Evolutionary conservation across 2,888 invertebrate genomes (phyloP).

Genomic region (Proisotoma minuta): DNA sequence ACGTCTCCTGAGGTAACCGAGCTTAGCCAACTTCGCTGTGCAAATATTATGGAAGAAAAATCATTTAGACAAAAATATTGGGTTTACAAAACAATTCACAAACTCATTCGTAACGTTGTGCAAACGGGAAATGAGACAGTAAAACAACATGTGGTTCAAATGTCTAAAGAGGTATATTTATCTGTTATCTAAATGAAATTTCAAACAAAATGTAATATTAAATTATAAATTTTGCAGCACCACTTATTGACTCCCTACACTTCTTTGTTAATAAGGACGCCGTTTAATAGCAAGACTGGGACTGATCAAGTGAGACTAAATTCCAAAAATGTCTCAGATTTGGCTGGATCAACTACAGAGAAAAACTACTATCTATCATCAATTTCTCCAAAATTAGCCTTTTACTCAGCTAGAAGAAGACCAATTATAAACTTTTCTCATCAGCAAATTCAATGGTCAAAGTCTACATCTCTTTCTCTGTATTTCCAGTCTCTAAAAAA

Average conservation of each 20-base stretch:
- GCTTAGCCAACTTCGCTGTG: constrained; percentile 35
- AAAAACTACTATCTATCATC: too few species aligned
- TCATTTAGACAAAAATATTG: constrained; percentile 49
- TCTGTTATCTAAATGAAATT: not conserved
- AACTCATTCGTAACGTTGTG: constrained; percentile 37
- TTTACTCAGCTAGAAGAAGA: too few species aligned
- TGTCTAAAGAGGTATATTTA: not conserved
- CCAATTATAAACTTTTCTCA: too few species aligned
- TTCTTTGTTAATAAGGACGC: not conserved
- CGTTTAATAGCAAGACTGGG: not conserved
- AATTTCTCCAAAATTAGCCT: too few species aligned
- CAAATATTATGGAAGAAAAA: constrained; percentile 49
- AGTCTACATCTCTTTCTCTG: not conserved
- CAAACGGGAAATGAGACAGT: not conserved
- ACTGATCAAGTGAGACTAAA: too few species aligned
- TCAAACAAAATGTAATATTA: not conserved
- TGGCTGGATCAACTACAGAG: too few species aligned
- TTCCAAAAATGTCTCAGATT: too few species aligned
- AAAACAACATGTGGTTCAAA: not conserved
- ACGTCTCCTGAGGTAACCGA: not conserved
- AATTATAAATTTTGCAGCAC: not conserved
- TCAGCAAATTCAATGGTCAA: too few species aligned
- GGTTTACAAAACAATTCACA: constrained; percentile 50
- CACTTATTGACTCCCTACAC: constrained; percentile 2
- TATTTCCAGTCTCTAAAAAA: not conserved